Conservation (phyloP, 2,797 vertebrate species). For the Anguilla pacifica region DNA sequence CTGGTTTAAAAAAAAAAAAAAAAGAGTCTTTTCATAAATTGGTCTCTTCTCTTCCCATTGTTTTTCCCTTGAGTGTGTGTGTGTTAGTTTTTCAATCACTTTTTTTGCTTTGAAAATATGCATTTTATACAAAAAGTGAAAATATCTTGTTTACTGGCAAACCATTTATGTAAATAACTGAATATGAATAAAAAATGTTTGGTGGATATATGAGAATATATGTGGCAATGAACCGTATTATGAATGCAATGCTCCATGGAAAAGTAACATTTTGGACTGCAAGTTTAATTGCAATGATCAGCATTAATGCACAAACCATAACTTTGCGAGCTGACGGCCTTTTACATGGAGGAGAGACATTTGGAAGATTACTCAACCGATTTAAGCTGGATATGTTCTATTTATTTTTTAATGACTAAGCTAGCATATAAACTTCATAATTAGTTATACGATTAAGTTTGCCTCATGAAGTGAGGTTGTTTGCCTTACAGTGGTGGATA, state of each 20-base stretch:
- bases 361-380: not conserved
- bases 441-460: not conserved
- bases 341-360: not conserved
- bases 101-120: not conserved
- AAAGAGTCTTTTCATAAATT: not conserved
- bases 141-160: not conserved
- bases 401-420: constrained; percentile 10
- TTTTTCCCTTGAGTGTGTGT: constrained; percentile 34
- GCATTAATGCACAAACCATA: not conserved
- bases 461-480: not conserved
- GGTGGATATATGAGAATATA: not conserved
- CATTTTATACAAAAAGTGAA: not conserved
- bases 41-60: constrained; percentile 54
- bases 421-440: not conserved
- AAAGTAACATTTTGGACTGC: not conserved
- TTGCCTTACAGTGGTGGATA: not conserved
- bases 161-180: not conserved
- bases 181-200: not conserved
- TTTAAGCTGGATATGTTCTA: not conserved
- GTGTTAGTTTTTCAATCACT: not conserved
- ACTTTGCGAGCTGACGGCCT: not conserved
- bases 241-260: not conserved
- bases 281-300: not conserved
- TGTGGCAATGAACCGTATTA: not conserved
- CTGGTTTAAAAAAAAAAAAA: constrained; percentile 3